phyloP scores from a whole-genome alignment of 2,113 vertebrate species.

The Ictidomys tridecemlineatus region DNA sequence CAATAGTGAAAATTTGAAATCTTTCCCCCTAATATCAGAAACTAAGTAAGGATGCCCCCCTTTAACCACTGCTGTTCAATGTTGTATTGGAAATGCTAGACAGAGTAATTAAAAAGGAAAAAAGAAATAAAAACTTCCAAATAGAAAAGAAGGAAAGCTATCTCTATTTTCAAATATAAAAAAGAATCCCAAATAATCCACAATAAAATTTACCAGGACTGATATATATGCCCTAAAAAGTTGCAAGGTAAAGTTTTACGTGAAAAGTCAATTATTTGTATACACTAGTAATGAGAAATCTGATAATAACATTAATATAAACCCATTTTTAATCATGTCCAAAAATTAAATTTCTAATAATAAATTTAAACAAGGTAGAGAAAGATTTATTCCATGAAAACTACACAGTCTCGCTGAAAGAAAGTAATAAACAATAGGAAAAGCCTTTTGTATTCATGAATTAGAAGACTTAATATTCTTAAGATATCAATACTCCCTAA shows the following conservation, averaged over 20 bases:
- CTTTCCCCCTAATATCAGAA: background rate
- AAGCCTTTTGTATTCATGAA: background rate
- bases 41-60: background rate
- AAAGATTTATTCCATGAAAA: background rate
- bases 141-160: background rate
- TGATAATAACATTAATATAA: background rate
- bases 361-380: background rate
- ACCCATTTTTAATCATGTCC: background rate
- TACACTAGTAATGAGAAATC: background rate
- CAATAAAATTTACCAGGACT: background rate
- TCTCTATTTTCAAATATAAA: background rate
- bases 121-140: background rate
- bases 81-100: background rate
- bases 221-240: background rate
- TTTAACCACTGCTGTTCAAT: background rate
- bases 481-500: background rate
- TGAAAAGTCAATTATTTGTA: background rate
- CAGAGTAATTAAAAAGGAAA: background rate
- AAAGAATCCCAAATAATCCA: background rate
- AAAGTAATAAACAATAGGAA: background rate
- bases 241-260: background rate
- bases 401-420: background rate
- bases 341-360: background rate
- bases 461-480: background rate
- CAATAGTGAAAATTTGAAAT: background rate